These are phyloP conservation scores for Ormyrus thymus DNA, from an alignment of 2,888 invertebrate species.

Conservation along the genomic window DNA sequence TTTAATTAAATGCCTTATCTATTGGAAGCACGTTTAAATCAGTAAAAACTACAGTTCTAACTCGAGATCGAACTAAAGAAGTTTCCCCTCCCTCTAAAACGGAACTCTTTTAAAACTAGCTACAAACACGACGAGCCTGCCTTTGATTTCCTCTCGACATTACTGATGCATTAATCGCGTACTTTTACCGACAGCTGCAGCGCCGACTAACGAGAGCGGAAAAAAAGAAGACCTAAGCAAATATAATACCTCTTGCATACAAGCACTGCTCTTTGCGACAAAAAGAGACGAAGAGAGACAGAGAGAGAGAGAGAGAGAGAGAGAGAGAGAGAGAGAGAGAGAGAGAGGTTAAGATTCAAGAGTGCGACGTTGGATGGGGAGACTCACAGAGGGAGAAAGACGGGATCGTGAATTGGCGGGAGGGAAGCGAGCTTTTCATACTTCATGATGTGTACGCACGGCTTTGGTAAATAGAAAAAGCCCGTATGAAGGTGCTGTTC, in stretches of 20 bases:
- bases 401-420: conserved; percentile 1
- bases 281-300: not conserved
- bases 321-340: conserved; percentile 30
- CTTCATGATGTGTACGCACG: conserved; percentile 44
- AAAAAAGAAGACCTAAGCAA: not conserved
- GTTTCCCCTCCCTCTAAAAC: no score
- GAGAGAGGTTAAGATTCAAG: not conserved
- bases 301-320: no score
- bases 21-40: no score
- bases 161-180: not conserved
- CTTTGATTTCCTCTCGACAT: no score
- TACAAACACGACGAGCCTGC: no score
- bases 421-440: conserved; percentile 32
- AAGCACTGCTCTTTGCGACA: no score
- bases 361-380: not conserved
- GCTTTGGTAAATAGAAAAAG: conserved; percentile 47
- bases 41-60: no score
- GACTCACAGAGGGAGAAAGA: not conserved
- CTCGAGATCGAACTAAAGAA: no score
- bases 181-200: not conserved
- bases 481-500: not conserved
- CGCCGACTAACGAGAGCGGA: not conserved
- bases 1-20: no score
- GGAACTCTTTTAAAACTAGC: no score
- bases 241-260: no score